These are phyloP conservation scores for Triplophysa yarkandensis DNA, from an alignment of 2,797 vertebrate species.

Conservation along the genomic window DNA sequence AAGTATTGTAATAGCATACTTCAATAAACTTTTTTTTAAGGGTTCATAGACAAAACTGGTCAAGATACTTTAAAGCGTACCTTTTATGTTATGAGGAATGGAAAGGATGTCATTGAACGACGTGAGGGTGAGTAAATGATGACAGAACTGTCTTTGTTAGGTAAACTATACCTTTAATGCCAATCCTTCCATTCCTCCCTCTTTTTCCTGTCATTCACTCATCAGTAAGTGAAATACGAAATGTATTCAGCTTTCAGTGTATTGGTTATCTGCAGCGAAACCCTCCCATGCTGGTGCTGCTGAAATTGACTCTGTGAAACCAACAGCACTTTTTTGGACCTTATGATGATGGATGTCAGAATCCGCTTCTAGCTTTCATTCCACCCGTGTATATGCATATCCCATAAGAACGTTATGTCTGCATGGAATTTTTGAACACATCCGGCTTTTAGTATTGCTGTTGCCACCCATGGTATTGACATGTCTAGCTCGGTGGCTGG, in stretches of 20 bases:
- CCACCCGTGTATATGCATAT: neutral
- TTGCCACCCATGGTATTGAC: conserved; percentile 2
- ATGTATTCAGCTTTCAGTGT: conserved; percentile 39
- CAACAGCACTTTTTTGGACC: conserved; percentile 5
- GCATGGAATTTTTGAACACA: neutral
- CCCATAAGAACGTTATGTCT: neutral
- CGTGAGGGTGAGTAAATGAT: neutral
- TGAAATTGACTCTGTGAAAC: conserved; percentile 29
- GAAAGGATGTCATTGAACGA: no score
- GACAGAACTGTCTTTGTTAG: neutral
- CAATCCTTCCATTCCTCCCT: neutral
- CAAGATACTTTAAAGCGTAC: neutral
- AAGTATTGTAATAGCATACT: no score
- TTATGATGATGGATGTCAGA: conserved; percentile 39
- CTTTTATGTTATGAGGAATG: neutral
- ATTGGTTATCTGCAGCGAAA: conserved; percentile 49
- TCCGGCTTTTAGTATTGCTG: neutral
- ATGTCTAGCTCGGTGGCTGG: conserved; percentile 2
- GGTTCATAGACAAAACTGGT: neutral
- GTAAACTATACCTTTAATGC: neutral
- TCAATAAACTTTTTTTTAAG: no score
- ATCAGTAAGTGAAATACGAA: conserved; percentile 43
- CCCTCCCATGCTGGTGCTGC: conserved; percentile 13
- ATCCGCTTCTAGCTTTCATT: conserved; percentile 31
- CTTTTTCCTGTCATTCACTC: conserved; percentile 25